These are phyloP conservation scores for Drosophila chauvacae DNA, from an alignment of 1,140 invertebrate species.

Conservation along the genomic window DNA sequence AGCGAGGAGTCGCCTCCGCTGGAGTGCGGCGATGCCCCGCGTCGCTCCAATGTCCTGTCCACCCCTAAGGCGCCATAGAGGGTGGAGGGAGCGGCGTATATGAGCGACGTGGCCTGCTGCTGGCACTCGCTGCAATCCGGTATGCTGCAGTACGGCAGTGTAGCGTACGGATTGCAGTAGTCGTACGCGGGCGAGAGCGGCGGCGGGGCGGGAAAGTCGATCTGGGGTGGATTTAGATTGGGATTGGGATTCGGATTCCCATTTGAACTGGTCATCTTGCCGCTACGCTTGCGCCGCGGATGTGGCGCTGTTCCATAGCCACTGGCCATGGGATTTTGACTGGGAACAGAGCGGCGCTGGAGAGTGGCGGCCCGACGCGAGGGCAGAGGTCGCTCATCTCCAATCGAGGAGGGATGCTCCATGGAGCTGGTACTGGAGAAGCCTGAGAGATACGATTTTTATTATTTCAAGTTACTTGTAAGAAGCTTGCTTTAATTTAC, in stretches of 20 bases:
- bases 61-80: conserved; percentile 63
- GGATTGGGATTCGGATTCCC: background rate
- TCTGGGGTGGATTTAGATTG: conserved; percentile 46
- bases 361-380: conserved; percentile 53
- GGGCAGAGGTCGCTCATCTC: conserved; percentile 51
- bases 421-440: conserved; percentile 74
- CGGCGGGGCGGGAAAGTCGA: conserved; percentile 79
- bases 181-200: conserved; percentile 82
- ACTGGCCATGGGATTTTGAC: conserved; percentile 19
- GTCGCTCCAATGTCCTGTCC: conserved; percentile 5
- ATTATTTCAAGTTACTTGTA: rapidly evolving
- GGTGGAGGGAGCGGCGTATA: conserved; percentile 70
- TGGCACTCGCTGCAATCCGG: conserved; percentile 80
- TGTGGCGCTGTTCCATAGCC: conserved; percentile 69
- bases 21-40: conserved; percentile 42
- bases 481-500: conserved; percentile 16
- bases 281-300: conserved; percentile 60
- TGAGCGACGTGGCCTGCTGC: conserved; percentile 63
- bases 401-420: conserved; percentile 74
- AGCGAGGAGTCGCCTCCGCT: conserved; percentile 71
- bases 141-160: conserved; percentile 74
- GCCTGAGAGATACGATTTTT: conserved; percentile 26
- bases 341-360: conserved; percentile 50
- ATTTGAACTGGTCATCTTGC: conserved; percentile 1
- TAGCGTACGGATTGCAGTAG: conserved; percentile 80